phyloP scores from a whole-genome alignment of 2,113 vertebrate genomes.

The Muntiacus muntjak region DNA sequence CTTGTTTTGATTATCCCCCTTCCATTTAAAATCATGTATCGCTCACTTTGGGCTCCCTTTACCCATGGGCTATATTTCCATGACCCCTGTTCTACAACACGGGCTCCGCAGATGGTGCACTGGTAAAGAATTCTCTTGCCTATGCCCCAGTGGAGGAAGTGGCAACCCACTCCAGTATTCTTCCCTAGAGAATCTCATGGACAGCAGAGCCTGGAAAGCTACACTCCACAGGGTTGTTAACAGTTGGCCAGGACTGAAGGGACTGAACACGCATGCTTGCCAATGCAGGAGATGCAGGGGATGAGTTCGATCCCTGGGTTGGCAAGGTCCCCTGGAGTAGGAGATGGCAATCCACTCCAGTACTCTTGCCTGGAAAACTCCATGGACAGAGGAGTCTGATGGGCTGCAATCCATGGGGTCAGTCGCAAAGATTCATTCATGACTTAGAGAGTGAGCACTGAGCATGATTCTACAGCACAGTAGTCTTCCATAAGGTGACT shows the following conservation, averaged over 20 bases:
- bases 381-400: neutral
- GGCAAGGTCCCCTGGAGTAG: neutral
- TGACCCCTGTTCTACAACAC: neutral
- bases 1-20: neutral
- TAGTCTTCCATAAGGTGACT: neutral
- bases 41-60: neutral
- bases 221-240: neutral
- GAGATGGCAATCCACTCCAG: neutral
- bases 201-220: neutral
- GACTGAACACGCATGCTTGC: neutral
- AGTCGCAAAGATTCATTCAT: neutral
- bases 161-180: neutral
- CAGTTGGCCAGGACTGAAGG: neutral
- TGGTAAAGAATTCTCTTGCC: neutral
- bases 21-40: neutral
- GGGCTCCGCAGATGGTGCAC: neutral
- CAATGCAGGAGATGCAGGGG: neutral
- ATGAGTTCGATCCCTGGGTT: fast-evolving
- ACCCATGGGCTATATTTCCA: neutral
- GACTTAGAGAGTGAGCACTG: neutral
- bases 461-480: neutral
- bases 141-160: neutral
- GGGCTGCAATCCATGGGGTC: neutral
- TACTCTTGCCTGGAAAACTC: neutral
- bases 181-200: neutral